These are phyloP conservation scores for Cercocebus atys DNA, from an alignment of 2,113 vertebrate species.

Conservation along the genomic window DNA sequence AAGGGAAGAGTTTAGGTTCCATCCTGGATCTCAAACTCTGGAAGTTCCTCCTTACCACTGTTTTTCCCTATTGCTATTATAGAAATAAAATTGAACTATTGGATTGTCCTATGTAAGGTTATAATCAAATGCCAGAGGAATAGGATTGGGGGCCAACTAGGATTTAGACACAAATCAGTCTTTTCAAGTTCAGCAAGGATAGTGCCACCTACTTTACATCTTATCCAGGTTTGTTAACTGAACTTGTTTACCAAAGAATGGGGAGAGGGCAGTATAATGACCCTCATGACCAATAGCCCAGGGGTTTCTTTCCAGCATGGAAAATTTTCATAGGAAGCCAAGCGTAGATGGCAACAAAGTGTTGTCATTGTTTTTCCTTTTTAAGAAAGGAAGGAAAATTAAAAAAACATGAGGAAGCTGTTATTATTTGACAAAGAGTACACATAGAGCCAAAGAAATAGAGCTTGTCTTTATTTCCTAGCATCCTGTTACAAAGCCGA, in stretches of 20 bases:
- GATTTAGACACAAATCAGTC: constrained; percentile 28
- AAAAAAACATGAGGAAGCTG: neutral
- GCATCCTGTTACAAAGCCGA: constrained; percentile 9
- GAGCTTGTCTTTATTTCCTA: constrained; percentile 33
- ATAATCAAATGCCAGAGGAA: constrained; percentile 16
- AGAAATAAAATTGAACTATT: constrained; percentile 49
- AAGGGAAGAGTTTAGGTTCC: neutral
- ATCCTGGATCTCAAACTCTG: neutral
- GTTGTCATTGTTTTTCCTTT: neutral
- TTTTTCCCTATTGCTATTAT: neutral
- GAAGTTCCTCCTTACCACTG: neutral
- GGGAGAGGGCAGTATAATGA: neutral
- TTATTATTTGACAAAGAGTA: constrained; percentile 35
- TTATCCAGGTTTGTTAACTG: constrained; percentile 9
- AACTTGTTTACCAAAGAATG: constrained; percentile 23
- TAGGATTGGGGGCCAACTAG: neutral
- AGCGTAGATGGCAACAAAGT: neutral
- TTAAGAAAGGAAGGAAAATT: neutral
- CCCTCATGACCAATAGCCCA: neutral
- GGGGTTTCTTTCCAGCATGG: constrained; percentile 27
- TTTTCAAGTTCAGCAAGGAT: constrained; percentile 24
- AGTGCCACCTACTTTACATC: neutral
- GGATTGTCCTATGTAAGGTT: neutral
- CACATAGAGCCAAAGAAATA: constrained; percentile 14
- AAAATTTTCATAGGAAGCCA: constrained; percentile 52